These are phyloP conservation scores for Ptilodon capucinus DNA, from an alignment of 2,888 invertebrate genomes.

Conservation along the genomic window DNA sequence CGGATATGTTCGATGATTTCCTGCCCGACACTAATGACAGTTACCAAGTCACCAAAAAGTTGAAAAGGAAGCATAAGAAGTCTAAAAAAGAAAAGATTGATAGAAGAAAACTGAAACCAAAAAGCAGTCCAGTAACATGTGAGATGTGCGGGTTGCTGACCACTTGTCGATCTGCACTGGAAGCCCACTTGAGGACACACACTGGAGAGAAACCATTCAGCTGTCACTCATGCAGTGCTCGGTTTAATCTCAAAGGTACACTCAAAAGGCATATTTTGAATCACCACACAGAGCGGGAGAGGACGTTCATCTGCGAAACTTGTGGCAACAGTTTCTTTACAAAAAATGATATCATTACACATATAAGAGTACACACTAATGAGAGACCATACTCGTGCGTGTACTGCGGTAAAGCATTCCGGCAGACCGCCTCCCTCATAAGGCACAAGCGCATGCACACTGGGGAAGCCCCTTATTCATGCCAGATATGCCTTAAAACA, in stretches of 20 bases:
- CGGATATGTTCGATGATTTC: constrained; percentile 15
- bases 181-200: constrained; percentile 66
- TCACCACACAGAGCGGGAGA: constrained; percentile 54
- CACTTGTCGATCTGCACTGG: constrained; percentile 59
- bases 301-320: constrained; percentile 68
- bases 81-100: constrained; percentile 21
- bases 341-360: constrained; percentile 66
- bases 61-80: constrained; percentile 27
- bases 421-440: constrained; percentile 66
- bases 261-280: constrained; percentile 60
- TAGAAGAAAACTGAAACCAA: constrained; percentile 39
- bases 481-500: constrained; percentile 60
- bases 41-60: constrained; percentile 8
- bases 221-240: constrained; percentile 53
- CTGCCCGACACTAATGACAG: constrained; percentile 7
- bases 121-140: constrained; percentile 56
- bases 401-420: constrained; percentile 58
- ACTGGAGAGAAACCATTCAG: constrained; percentile 69
- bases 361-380: constrained; percentile 68
- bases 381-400: constrained; percentile 66
- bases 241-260: constrained; percentile 61
- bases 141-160: constrained; percentile 58
- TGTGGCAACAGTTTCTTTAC: constrained; percentile 70
- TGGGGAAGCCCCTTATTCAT: constrained; percentile 68
- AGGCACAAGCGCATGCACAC: constrained; percentile 71